phyloP scores from a whole-genome alignment of 2,113 vertebrate genomes.

The Bos indicus region DNA sequence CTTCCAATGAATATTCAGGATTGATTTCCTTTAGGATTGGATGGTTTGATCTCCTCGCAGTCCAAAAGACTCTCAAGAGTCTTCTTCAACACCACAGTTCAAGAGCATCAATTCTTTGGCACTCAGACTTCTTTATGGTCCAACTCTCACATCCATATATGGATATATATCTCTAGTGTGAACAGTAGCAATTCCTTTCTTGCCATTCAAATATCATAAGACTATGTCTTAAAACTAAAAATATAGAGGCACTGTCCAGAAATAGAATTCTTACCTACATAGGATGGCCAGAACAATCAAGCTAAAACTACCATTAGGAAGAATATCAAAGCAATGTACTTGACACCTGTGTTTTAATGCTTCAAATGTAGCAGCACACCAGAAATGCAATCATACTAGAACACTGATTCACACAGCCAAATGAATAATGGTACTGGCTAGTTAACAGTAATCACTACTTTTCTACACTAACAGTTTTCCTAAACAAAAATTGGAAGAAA shows the following conservation, averaged over 20 bases:
- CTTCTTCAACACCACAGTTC: not conserved
- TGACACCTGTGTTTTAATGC: not conserved
- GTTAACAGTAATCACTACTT: conserved; percentile 5
- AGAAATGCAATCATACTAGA: not conserved
- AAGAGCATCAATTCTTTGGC: not conserved
- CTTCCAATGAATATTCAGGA: not conserved
- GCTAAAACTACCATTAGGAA: not conserved
- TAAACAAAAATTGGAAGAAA: conserved; percentile 16
- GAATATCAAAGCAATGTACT: not conserved
- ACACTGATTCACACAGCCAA: not conserved
- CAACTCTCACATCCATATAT: not conserved
- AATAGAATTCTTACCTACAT: not conserved
- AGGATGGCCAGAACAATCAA: not conserved
- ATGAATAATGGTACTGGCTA: conserved; percentile 15
- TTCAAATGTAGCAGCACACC: not conserved
- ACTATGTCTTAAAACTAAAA: conserved; percentile 19
- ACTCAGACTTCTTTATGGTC: not conserved
- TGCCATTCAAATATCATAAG: not conserved
- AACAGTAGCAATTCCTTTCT: not conserved
- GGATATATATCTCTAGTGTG: not conserved
- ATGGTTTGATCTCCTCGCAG: not conserved
- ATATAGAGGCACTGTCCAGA: not conserved
- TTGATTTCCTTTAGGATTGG: not conserved
- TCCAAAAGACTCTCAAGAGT: not conserved
- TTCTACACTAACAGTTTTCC: conserved; percentile 32